Evolutionary conservation across 2,888 invertebrate genomes (phyloP).

Genomic region (Cosmopolites sordidus): DNA sequence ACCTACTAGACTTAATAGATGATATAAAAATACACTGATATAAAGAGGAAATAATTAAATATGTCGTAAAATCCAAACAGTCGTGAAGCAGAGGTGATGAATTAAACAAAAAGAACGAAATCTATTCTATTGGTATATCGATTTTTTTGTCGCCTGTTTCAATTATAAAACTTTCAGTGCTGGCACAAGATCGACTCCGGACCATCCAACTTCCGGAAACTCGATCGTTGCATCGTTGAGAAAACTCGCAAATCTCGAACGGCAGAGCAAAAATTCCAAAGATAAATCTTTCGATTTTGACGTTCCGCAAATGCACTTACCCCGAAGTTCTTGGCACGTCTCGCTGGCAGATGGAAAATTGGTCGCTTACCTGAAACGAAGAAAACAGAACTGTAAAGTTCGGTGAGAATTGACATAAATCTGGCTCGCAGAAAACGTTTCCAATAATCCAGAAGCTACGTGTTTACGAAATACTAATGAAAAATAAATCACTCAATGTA

Average conservation of each 20-base stretch:
- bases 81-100: too few species aligned
- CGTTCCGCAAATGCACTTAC: constrained; percentile 13
- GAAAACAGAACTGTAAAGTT: constrained; percentile 9
- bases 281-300: constrained; percentile 7
- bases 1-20: too few species aligned
- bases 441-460: background rate
- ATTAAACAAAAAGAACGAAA: too few species aligned
- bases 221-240: too few species aligned
- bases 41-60: too few species aligned
- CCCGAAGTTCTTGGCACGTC: constrained; percentile 11
- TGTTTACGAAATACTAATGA: background rate
- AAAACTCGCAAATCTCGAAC: too few species aligned
- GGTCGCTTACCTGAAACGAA: constrained; percentile 15
- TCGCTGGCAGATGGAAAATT: constrained; percentile 7
- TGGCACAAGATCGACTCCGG: background rate
- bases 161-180: too few species aligned
- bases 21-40: too few species aligned
- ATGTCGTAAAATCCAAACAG: too few species aligned
- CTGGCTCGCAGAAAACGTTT: background rate
- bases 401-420: background rate
- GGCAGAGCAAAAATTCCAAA: background rate
- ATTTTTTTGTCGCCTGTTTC: too few species aligned
- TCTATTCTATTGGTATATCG: too few species aligned
- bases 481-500: background rate
- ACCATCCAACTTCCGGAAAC: too few species aligned